Percentiles rank a stretch among this genome's conserved stretches.
Evolutionary conservation across 2,797 vertebrate genomes (phyloP).

Genomic region (Phyllotis vaccarum): DNA sequence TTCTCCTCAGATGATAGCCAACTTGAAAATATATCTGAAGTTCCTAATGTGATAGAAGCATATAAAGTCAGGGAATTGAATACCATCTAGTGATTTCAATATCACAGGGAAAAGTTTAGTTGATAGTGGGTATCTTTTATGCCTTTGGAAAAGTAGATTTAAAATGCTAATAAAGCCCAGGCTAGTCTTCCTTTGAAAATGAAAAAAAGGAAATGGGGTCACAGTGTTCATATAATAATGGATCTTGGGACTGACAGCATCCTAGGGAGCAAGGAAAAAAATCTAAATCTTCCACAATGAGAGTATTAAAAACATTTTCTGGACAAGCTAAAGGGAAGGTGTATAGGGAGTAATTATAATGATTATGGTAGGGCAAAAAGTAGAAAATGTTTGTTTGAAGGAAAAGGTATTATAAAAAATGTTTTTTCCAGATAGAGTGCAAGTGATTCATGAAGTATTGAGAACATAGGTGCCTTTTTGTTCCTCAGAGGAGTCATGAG

Average conservation of each 20-base stretch:
- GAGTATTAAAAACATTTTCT: slow-evolving; percentile 49
- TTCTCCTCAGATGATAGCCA: slow-evolving; percentile 71
- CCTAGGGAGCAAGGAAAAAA: not conserved
- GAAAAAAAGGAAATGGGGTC: slow-evolving; percentile 39
- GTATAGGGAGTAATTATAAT: slow-evolving; percentile 18
- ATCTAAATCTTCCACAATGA: slow-evolving; percentile 62
- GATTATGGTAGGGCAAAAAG: not conserved
- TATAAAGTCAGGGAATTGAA: slow-evolving; percentile 68
- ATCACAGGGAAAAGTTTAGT: slow-evolving; percentile 60
- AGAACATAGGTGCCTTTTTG: not conserved
- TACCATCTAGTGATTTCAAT: slow-evolving; percentile 76
- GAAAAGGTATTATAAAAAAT: not conserved
- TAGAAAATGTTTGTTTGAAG: not conserved
- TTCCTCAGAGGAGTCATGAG: not conserved
- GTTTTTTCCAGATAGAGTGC: not conserved
- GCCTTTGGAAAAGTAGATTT: slow-evolving; percentile 68
- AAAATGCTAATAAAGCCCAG: slow-evolving; percentile 63
- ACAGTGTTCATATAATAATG: slow-evolving; percentile 47
- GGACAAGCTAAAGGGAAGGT: slow-evolving; percentile 18
- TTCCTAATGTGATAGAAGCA: slow-evolving; percentile 65
- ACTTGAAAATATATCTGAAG: slow-evolving; percentile 61
- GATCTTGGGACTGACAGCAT: slow-evolving; percentile 9
- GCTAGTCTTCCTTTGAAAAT: slow-evolving; percentile 61
- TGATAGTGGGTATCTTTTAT: slow-evolving; percentile 61
- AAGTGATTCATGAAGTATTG: slow-evolving; percentile 5